These are phyloP conservation scores for Leucoma salicis DNA, from an alignment of 2,888 invertebrate genomes.

Conservation along the genomic window DNA sequence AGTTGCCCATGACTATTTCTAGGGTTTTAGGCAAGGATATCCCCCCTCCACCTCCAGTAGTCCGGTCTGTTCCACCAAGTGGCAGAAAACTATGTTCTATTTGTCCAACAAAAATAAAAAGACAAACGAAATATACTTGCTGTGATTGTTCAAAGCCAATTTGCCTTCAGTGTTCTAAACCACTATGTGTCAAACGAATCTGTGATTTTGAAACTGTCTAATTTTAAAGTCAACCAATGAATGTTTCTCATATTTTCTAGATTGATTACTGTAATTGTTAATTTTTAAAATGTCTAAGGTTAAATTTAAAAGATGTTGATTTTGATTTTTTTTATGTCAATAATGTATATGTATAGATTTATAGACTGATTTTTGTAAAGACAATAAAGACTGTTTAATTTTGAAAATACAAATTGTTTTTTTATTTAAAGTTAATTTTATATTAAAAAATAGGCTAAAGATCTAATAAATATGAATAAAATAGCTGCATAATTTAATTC, in stretches of 20 bases:
- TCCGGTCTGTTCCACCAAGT: slow-evolving; percentile 8
- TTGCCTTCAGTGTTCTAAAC: slow-evolving; percentile 4
- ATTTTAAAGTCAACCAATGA: not conserved
- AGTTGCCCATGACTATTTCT: slow-evolving; percentile 11
- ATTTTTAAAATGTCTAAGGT: not conserved
- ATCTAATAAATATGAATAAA: not conserved
- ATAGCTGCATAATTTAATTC: not conserved
- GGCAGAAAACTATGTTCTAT: slow-evolving; percentile 9
- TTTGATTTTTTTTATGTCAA: not conserved
- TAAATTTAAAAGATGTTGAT: not conserved
- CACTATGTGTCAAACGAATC: slow-evolving; percentile 5
- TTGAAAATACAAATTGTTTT: not conserved
- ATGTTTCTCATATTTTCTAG: slow-evolving; percentile 1
- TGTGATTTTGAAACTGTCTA: not conserved
- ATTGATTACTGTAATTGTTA: not conserved
- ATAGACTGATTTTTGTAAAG: not conserved
- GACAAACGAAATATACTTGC: slow-evolving; percentile 1
- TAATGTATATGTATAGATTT: slow-evolving; percentile 2
- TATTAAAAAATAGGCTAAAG: not conserved
- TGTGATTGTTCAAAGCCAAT: slow-evolving; percentile 7
- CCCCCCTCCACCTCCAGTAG: slow-evolving; percentile 6
- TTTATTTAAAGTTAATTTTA: not conserved
- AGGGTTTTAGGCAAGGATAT: slow-evolving; percentile 16
- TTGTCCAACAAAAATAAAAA: slow-evolving; percentile 2
- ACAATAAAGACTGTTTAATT: not conserved